Evolutionary conservation across 2,113 vertebrate genomes (phyloP), one percentile per base, ranked within the genome.

Genomic region (Colaptes auratus): DNA sequence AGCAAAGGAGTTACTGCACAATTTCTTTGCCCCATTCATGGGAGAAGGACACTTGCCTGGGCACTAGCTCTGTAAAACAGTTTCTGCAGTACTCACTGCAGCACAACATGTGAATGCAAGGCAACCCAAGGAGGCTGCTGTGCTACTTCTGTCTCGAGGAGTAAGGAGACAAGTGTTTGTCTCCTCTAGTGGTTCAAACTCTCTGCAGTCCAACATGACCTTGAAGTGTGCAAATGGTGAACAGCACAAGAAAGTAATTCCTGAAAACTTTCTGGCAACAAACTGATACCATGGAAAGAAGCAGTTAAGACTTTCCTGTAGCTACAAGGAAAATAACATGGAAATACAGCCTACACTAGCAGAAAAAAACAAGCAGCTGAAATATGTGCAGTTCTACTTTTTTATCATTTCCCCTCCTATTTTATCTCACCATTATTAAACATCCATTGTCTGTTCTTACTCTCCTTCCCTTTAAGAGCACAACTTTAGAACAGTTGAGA

Each of bases 1-100:
- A 19, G 58, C 28, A 42, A 12, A 9, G 20, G 7, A 94, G 21
- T 36, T 59, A 50, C 10, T 24, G 24, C 12, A 46, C 0, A 0
- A 81, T 33, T 93, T 67, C n/a, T 74, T 74, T 35, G 74, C 5
- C 5, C 25, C 17, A 5, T 21, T 76, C 50, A 44, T 15, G 6
- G 6, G 13, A 66, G 3, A 58, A 3, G 8, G 4, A 36, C 31
- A 28, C 10, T 36, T 44, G 20, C 6, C 63, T 23, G 28, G 9
- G 7, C 30, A 52, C 28, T 23, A 42, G 6, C 21, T 85, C n/a
- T n/a, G n/a, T n/a, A 50, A 23, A 39, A 21, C 61, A 70, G 17
- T 4, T 71, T 50, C 61, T 35, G 15, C 15, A 52, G n/a, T 23
- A n/a, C 39, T 16, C 17, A 12, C 1, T 8, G 21, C 2, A 80